phyloP scores from a whole-genome alignment of 1,140 invertebrate species.

The Papilio glaucus region DNA sequence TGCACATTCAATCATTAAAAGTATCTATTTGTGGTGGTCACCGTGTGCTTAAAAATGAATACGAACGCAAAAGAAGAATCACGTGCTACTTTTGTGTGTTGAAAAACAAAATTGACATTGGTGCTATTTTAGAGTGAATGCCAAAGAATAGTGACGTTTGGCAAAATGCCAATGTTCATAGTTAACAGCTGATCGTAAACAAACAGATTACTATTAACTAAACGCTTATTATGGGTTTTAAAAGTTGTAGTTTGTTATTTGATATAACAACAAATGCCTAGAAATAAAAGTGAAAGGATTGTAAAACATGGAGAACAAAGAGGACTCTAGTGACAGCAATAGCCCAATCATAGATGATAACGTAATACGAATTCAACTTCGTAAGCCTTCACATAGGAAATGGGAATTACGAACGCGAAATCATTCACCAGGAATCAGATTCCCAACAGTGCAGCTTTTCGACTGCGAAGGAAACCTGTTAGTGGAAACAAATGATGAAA shows the following conservation, averaged over 20 bases:
- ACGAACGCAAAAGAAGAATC: constrained; percentile 40
- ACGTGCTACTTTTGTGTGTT: constrained; percentile 58
- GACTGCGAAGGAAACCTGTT: constrained; percentile 82
- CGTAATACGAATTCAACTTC: constrained; percentile 80
- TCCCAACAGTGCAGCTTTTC: constrained; percentile 81
- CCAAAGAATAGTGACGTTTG: constrained; percentile 69
- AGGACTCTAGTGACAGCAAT: constrained; percentile 72
- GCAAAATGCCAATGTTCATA: constrained; percentile 65
- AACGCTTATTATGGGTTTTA: constrained; percentile 54
- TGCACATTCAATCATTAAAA: constrained; percentile 63
- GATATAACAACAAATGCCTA: constrained; percentile 5
- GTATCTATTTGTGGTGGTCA: constrained; percentile 48
- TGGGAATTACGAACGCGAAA: constrained; percentile 81
- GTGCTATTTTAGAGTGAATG: constrained; percentile 76
- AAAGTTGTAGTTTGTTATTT: constrained; percentile 41
- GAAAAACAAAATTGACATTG: constrained; percentile 82
- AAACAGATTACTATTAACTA: constrained; percentile 70
- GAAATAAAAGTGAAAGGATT: constrained; percentile 14
- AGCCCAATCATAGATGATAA: constrained; percentile 79
- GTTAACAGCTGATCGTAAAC: constrained; percentile 79
- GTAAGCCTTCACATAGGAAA: constrained; percentile 76
- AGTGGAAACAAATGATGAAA: constrained; percentile 82
- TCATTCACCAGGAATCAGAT: constrained; percentile 73
- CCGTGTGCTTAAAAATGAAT: constrained; percentile 39
- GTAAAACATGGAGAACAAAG: constrained; percentile 66